Percentiles rank a stretch among this genome's conserved stretches.
Conservation (phyloP, 2,113 vertebrate genomes). For the Tetrax tetrax region DNA sequence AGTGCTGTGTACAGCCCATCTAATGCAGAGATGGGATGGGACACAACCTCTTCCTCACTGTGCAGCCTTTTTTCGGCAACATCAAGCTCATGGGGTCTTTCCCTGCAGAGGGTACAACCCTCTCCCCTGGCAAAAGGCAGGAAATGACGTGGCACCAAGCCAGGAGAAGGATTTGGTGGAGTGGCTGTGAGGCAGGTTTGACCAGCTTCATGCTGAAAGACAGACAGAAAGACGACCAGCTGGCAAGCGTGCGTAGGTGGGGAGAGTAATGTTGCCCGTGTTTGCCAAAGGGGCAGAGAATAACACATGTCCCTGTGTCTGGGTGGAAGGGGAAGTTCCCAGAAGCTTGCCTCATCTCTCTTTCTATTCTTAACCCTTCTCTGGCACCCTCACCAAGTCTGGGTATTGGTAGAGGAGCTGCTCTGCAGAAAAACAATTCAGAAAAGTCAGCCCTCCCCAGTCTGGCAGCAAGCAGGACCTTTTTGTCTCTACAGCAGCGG, state of each 20-base stretch:
- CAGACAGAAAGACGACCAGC: background rate
- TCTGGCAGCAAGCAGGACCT: background rate
- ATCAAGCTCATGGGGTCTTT: background rate
- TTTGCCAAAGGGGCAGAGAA: conserved; percentile 57
- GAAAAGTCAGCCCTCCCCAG: background rate
- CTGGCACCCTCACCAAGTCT: background rate
- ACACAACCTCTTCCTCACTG: background rate
- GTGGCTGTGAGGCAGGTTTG: background rate
- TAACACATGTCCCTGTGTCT: conserved; percentile 26
- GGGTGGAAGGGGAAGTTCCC: conserved; percentile 27
- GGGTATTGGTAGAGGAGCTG: background rate
- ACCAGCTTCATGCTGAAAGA: conserved; percentile 19
- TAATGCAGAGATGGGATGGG: rapidly evolving
- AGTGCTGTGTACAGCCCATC: background rate
- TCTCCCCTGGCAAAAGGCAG: rapidly evolving
- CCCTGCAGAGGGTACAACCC: rapidly evolving
- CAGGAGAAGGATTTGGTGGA: background rate
- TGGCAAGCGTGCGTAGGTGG: background rate
- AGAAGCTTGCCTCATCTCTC: conserved; percentile 42
- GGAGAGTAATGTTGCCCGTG: background rate
- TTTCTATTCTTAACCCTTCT: conserved; percentile 58
- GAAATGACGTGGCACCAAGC: background rate
- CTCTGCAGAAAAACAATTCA: background rate
- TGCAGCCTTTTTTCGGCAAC: background rate
- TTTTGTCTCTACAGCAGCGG: background rate